Base-by-base conservation (phyloP, 2,888 invertebrate species). In the Ypsolopha sequella region DNA sequence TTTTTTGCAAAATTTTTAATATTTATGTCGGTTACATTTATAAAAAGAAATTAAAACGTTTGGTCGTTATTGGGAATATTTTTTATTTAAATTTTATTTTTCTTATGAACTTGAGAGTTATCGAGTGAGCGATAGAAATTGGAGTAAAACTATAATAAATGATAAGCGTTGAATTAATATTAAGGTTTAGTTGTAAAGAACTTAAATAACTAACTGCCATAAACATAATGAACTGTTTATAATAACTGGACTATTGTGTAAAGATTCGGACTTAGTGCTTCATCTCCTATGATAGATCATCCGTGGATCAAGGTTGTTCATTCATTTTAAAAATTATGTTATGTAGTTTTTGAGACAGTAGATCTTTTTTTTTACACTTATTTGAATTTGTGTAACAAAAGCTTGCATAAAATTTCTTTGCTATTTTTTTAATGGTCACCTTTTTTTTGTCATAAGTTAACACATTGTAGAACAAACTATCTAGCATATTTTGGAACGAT, bases 11-110 rank as follows among this genome's bases (percentile, higher is more conserved):
- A 84, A 79, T 80, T 82, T 84, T 81, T 80, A 74, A 85, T 85
- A 85, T 85, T 79, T 86, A 86, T 73, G 75, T 82, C 82, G 79
- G 84, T 85, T 85, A 80, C 69, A 80, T 77, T 84, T 81, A 71
- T 76, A 63, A 74, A 80, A 76, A 81, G 9, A 49, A 38, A 33
- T 36, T 48, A 74, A 76, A 76, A 74, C 68, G 66, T 85, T 84
- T 76, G 85, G 84, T 79, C 73, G 78, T 82, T 85, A 73, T 74
- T 74, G 70, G 78, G 64, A 74, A 76, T 81, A 80, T 76, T 85
- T 77, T 80, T 69, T 14, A 39, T 68, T 76, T 81, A 69, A 70
- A 70, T 65, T 74, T 80, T 73, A 72, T 77, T 80, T 80, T 79
- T 77, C 68, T 24, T 24, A 24, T 68, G 63, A 60, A 66, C 63